Evolutionary conservation across 2,797 vertebrate genomes (phyloP), one percentile per base, ranked within the genome.

Genomic region (Serranus cabrilla): DNA sequence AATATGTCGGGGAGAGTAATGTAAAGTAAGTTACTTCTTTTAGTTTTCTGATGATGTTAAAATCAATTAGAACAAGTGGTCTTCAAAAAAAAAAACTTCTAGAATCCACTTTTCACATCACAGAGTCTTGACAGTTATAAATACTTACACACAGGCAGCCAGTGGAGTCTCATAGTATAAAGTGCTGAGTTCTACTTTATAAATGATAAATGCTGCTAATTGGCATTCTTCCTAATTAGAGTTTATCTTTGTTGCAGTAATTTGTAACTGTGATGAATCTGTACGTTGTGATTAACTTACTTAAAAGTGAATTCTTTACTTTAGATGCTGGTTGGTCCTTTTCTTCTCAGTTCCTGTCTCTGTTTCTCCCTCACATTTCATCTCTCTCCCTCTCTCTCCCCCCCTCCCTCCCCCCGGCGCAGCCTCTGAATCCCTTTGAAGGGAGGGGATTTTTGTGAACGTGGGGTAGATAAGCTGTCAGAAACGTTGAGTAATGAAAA

Each of bases 401-500:
- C n/a, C n/a, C n/a, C n/a, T n/a, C n/a, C n/a, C n/a, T n/a, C 54
- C 0, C 39, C 16, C 54, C 12, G 47, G 70, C 60, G 85, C 74
- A 47, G 47, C 67, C 71, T 80, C 50, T 43, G n/a, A 0, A 62
- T 14, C 25, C 52, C 45, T 81, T 12, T 60, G 25, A 69, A 52
- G 37, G 37, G 56, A 62, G 52, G 50, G 31, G 6, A 31, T 31
- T 14, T 52, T 54, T 76, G 68, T 27, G 11, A 42, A 60, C 11
- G 1, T 11, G 16, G 21, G 56, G 16, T 17, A 56, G 67, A 82
- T 65, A 62, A 85, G 50, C 70, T 75, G 85, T 84, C 82, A 70
- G 64, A 74, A 60, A 55, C 2, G n/a, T 47, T 75, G 81, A 82
- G 71, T 75, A 75, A 86, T 86, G 84, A 83, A 82, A 85, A 86